These are phyloP conservation scores for Siphonodentalium dalli DNA, from an alignment of 2,888 invertebrate genomes.

Conservation along the genomic window DNA sequence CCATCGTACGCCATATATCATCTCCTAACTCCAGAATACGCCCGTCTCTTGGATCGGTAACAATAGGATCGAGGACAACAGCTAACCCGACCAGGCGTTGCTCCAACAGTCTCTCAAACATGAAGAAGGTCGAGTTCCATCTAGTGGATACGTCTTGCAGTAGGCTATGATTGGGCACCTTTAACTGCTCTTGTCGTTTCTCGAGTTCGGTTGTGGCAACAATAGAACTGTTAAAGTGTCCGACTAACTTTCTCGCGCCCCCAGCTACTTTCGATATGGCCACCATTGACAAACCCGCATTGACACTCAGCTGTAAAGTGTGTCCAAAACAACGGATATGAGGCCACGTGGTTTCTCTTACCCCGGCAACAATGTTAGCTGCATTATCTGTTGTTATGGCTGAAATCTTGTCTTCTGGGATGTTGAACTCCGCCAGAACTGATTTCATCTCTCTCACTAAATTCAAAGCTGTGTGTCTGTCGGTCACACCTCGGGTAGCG, in stretches of 20 bases:
- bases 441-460: no score
- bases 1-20: no score
- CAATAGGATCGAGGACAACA: not conserved
- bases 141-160: conserved; percentile 3
- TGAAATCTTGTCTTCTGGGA: no score
- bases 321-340: conserved; percentile 8
- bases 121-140: conserved; percentile 4
- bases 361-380: no score
- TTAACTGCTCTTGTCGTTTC: not conserved
- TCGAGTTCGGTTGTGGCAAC: conserved; percentile 2
- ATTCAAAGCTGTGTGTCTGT: no score
- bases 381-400: no score
- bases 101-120: conserved; percentile 5
- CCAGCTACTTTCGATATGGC: not conserved
- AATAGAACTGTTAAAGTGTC: conserved; percentile 1
- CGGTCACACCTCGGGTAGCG: no score
- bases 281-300: not conserved
- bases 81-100: not conserved
- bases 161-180: not conserved
- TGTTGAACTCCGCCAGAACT: no score
- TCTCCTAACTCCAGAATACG: no score
- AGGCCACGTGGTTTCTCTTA: no score
- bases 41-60: no score
- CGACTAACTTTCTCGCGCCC: not conserved
- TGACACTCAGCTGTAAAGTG: conserved; percentile 6